Evolutionary conservation across 1,140 invertebrate species (phyloP).

Genomic region (Megalopta genalis): DNA sequence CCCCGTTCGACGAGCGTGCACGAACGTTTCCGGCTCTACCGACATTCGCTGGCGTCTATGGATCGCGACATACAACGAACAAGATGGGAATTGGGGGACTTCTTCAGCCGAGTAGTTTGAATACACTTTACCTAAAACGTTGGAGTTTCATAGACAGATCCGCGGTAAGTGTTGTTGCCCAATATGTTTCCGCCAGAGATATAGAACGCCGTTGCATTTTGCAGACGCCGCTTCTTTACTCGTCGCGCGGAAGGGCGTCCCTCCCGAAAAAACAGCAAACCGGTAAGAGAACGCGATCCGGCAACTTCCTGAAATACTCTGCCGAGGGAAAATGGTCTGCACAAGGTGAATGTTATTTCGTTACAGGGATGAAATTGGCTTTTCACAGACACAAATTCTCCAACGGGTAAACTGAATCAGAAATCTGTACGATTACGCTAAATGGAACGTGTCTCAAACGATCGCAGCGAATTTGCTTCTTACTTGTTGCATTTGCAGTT

Average conservation of each 20-base stretch:
- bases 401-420: background rate
- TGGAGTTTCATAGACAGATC: conserved; percentile 51
- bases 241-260: background rate
- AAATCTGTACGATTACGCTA: background rate
- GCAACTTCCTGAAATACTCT: background rate
- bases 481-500: too few relatives aligned
- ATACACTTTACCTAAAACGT: conserved; percentile 62
- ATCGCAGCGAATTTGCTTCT: too few relatives aligned
- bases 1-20: conserved; percentile 57
- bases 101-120: conserved; percentile 59
- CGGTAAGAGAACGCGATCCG: background rate
- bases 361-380: background rate
- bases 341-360: background rate
- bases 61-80: conserved; percentile 55
- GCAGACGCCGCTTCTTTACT: conserved; percentile 20
- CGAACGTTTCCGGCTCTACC: conserved; percentile 51
- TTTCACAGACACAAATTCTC: background rate
- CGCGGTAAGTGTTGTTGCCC: conserved; percentile 41
- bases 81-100: conserved; percentile 61
- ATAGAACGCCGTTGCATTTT: conserved; percentile 35
- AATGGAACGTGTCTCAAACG: too few relatives aligned
- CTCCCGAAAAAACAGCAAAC: background rate
- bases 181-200: conserved; percentile 18
- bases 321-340: background rate
- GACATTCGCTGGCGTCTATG: conserved; percentile 53